Percentiles rank a stretch among this genome's conserved stretches.
Evolutionary conservation across 2,888 invertebrate species (phyloP).

Genomic region (Athripsodes cinereus): DNA sequence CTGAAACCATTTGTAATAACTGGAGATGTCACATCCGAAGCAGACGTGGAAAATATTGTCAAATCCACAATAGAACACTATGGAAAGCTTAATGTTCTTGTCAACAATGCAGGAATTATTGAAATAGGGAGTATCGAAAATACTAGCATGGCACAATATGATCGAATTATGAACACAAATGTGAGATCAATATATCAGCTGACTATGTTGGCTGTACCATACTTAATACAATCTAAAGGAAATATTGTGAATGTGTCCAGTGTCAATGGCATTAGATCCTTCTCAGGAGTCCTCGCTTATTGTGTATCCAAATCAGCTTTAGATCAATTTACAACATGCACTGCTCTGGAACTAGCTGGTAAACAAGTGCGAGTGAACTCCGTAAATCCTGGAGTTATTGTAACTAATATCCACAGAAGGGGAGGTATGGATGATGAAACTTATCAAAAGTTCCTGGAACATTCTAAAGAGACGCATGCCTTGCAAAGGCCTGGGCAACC

Average conservation of each 20-base stretch:
- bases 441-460: slow-evolving; percentile 58
- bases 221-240: slow-evolving; percentile 42
- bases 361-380: slow-evolving; percentile 57
- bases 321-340: slow-evolving; percentile 66
- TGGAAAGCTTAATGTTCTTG: slow-evolving; percentile 37
- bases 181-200: slow-evolving; percentile 37
- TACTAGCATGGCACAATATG: slow-evolving; percentile 48
- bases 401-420: slow-evolving; percentile 59
- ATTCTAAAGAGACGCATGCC: slow-evolving; percentile 60
- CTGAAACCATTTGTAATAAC: slow-evolving; percentile 29
- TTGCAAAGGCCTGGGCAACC: slow-evolving; percentile 56
- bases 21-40: slow-evolving; percentile 35
- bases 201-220: slow-evolving; percentile 48
- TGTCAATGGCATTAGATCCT: slow-evolving; percentile 58
- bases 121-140: slow-evolving; percentile 45
- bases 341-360: slow-evolving; percentile 56
- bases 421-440: slow-evolving; percentile 57
- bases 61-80: slow-evolving; percentile 35
- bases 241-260: slow-evolving; percentile 55
- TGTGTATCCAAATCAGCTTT: slow-evolving; percentile 65
- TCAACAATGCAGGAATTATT: slow-evolving; percentile 51
- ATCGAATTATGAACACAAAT: slow-evolving; percentile 50
- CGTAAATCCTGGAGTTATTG: slow-evolving; percentile 64
- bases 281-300: slow-evolving; percentile 60
- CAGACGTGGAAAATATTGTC: slow-evolving; percentile 35